A percentile compares a stretch with the other conserved stretches of the same genome.
These are phyloP conservation scores for Mobula birostris DNA, from an alignment of 2,113 vertebrate genomes.

Conservation along the genomic window DNA sequence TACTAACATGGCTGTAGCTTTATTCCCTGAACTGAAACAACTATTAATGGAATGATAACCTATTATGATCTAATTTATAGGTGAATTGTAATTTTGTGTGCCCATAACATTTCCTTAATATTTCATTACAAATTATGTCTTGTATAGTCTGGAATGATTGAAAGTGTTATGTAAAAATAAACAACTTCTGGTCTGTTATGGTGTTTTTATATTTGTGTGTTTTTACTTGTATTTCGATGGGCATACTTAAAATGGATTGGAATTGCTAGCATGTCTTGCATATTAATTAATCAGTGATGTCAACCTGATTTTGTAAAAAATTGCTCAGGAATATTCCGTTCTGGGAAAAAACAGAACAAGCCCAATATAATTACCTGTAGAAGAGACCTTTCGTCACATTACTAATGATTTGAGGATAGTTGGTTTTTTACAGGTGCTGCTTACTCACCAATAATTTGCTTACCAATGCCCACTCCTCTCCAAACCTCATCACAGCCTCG, in stretches of 20 bases:
- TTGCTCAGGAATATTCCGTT: too few species aligned
- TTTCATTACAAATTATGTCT: background rate
- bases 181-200: background rate
- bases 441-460: too few species aligned
- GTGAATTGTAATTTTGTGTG: background rate
- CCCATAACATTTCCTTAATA: background rate
- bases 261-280: background rate
- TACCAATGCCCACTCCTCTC: too few species aligned
- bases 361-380: too few species aligned
- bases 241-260: background rate
- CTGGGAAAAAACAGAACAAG: too few species aligned
- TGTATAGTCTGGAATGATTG: background rate
- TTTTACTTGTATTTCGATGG: background rate
- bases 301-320: too few species aligned
- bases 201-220: background rate
- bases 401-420: too few species aligned
- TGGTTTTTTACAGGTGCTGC: too few species aligned
- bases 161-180: background rate
- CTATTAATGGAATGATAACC: background rate
- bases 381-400: too few species aligned
- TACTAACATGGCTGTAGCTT: background rate
- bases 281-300: background rate
- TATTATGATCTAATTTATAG: background rate
- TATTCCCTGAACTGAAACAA: background rate
- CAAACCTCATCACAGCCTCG: too few species aligned